Conservation (phyloP, 2,113 vertebrate genomes). For the Apistogramma diplotaenia region DNA sequence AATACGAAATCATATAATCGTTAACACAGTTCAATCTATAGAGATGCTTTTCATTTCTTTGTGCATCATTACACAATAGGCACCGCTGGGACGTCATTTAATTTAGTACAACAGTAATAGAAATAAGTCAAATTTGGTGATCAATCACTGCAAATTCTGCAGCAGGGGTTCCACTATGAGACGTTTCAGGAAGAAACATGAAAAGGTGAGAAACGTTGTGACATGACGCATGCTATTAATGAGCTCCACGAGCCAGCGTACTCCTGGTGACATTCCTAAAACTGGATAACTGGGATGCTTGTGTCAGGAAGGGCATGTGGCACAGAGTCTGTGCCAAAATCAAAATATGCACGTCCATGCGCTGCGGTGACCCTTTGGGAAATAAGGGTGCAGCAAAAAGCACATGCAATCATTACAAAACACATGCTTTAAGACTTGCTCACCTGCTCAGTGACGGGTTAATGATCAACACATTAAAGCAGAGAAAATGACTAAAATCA, state of each 20-base stretch:
- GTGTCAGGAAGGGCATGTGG: not conserved
- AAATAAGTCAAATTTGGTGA: not conserved
- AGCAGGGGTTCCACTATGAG: not conserved
- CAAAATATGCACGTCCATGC: not conserved
- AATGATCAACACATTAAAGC: not conserved
- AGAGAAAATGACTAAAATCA: not conserved
- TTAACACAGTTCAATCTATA: not conserved
- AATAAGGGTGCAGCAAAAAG: not conserved
- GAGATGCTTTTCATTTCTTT: not conserved
- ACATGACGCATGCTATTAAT: not conserved
- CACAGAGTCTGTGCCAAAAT: not conserved
- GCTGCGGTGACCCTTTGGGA: not conserved
- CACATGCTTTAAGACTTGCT: not conserved
- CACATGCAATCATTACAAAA: not conserved
- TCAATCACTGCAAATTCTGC: not conserved
- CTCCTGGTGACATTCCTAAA: not conserved
- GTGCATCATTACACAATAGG: not conserved
- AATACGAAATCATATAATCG: not conserved
- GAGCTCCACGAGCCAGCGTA: not conserved
- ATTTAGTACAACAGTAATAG: not conserved
- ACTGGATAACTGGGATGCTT: not conserved
- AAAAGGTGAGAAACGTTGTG: not conserved
- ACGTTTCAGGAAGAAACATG: not conserved
- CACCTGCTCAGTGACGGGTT: no score
- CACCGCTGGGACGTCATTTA: not conserved